Percentiles rank a stretch among this genome's conserved stretches.
These are phyloP conservation scores for Limnothrissa miodon DNA, from an alignment of 2,113 vertebrate genomes.

Conservation along the genomic window DNA sequence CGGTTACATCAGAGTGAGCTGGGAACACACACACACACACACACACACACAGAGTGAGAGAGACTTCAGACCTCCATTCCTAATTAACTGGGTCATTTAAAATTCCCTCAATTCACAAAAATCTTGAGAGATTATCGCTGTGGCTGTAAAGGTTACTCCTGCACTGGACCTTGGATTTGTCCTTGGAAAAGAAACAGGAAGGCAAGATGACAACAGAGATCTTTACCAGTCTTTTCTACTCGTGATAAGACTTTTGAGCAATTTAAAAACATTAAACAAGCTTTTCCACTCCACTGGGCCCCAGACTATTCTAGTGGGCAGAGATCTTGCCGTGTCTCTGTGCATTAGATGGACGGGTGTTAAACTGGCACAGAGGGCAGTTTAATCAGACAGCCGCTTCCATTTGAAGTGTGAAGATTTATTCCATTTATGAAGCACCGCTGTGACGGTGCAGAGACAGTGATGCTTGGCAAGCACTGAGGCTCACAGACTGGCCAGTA, in stretches of 20 bases:
- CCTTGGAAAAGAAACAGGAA: background rate
- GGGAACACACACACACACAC: too few species aligned
- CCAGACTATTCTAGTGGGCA: background rate
- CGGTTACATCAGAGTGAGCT: too few species aligned
- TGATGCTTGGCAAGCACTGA: background rate
- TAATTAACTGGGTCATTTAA: background rate
- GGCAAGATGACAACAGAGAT: background rate
- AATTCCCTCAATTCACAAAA: background rate
- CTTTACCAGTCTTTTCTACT: background rate
- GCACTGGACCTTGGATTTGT: background rate
- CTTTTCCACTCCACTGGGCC: background rate
- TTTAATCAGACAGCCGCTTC: conserved; percentile 18
- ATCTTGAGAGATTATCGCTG: background rate
- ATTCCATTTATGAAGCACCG: background rate
- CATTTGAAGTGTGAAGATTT: background rate
- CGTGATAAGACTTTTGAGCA: background rate
- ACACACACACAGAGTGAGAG: background rate
- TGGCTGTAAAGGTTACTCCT: background rate
- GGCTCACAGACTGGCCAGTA: background rate
- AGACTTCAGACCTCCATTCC: background rate
- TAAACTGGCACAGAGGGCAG: background rate
- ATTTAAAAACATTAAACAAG: background rate
- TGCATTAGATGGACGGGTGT: background rate
- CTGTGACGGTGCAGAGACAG: conserved; percentile 5
- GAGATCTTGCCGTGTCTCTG: background rate